A percentile compares a stretch with the other conserved stretches of the same genome.
phyloP scores from a whole-genome alignment of 2,888 invertebrate genomes.

The Folsomia manolachei region DNA sequence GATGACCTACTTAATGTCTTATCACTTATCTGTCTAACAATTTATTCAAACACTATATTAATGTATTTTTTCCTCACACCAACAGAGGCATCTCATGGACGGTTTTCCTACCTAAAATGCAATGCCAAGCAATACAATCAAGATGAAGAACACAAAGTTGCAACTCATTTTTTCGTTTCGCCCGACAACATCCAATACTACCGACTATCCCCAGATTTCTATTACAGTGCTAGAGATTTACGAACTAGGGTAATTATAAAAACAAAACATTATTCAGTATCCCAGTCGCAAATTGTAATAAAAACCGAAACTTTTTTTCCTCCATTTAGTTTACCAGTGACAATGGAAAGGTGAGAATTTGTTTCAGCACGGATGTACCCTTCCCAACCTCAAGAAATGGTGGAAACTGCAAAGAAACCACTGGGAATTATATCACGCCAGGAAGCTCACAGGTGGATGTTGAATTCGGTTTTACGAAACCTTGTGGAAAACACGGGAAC shows the following conservation, averaged over 20 bases:
- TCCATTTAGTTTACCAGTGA: constrained; percentile 43
- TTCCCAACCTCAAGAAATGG: constrained; percentile 31
- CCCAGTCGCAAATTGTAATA: background rate
- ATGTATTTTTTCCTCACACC: too few relatives aligned
- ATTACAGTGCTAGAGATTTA: constrained; percentile 43
- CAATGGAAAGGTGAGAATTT: constrained; percentile 45
- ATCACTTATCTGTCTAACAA: too few relatives aligned
- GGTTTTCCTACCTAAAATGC: constrained; percentile 39
- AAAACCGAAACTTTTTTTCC: background rate
- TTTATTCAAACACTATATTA: too few relatives aligned
- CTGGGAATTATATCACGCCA: constrained; percentile 36
- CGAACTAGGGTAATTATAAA: constrained; percentile 41
- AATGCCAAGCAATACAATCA: constrained; percentile 36
- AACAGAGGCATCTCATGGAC: constrained; percentile 24
- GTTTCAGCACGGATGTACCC: constrained; percentile 30
- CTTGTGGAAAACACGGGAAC: constrained; percentile 45
- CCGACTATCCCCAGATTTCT: constrained; percentile 46
- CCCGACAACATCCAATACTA: constrained; percentile 45
- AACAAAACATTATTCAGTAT: background rate
- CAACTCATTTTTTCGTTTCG: constrained; percentile 28
- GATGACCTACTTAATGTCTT: too few relatives aligned
- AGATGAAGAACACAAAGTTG: constrained; percentile 34
- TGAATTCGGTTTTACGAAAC: constrained; percentile 40
- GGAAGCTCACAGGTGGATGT: constrained; percentile 33
- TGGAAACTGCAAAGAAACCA: constrained; percentile 37